These are phyloP conservation scores for Liasis olivaceus DNA, from an alignment of 2,797 vertebrate genomes.

Conservation along the genomic window DNA sequence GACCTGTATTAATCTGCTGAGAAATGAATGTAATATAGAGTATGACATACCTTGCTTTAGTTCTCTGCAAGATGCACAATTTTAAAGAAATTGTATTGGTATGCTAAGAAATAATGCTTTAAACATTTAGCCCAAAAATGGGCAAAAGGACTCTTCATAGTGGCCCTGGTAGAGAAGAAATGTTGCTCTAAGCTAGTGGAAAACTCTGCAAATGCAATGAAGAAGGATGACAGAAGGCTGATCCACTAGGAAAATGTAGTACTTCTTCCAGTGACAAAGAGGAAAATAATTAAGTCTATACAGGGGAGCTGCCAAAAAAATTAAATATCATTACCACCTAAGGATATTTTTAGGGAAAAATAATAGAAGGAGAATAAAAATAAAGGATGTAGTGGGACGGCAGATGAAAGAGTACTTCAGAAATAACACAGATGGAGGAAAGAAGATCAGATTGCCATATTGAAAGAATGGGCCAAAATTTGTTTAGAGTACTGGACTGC, in stretches of 20 bases:
- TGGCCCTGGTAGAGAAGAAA: not conserved
- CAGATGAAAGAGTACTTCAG: not conserved
- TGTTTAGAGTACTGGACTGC: not conserved
- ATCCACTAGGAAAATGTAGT: not conserved
- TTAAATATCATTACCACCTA: not conserved
- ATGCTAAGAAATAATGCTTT: not conserved
- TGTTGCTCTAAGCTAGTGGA: not conserved
- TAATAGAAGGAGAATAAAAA: not conserved
- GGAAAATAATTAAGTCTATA: not conserved
- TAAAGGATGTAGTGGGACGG: not conserved
- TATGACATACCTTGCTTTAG: not conserved
- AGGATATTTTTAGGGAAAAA: not conserved
- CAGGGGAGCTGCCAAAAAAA: not conserved
- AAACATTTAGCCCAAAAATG: constrained; percentile 27
- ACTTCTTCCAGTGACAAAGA: not conserved
- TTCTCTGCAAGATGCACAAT: not conserved
- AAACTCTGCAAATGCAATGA: not conserved
- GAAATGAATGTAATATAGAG: not conserved
- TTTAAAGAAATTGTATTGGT: not conserved
- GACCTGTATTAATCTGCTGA: not conserved
- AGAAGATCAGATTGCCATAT: not conserved
- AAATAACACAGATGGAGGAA: not conserved
- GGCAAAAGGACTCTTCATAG: not conserved
- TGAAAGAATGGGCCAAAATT: not conserved
- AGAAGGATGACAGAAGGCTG: not conserved